Evolutionary conservation across 2,888 invertebrate genomes (phyloP), one percentile per base, ranked within the genome.

Genomic region (Ptychoptera contaminata): DNA sequence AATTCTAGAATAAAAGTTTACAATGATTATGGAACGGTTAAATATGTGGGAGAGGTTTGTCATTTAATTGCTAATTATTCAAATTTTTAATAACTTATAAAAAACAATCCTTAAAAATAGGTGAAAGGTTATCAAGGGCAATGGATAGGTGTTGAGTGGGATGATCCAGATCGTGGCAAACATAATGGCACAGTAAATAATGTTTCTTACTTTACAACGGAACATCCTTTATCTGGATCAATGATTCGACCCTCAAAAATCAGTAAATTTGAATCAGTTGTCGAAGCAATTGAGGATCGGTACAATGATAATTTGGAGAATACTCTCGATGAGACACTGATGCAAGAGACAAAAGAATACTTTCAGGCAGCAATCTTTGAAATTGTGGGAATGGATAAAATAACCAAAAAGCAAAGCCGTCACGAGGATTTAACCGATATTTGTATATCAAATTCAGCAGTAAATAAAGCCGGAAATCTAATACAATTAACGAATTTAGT

Each of bases 141-240:
- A 30, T 96, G 94, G 96, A 70, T 90, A 45, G 97, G 97, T 1
- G 76, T 97, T n/a, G 96, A 97, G 61, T 97, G 96, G 96, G 96
- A 97, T 62, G 80, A 91, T 55, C 72, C 77, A 3, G 65, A 68
- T 8, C 72, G 96, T 55, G 97, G 97, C 2, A 94, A 92, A 62
- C 96, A 97, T 59, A 79, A 91, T 69, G 97, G 97, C 1, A 74
- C 73, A 37, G 75, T 92, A 37, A 78, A 88, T 50, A 87, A 81
- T 40, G 67, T 75, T 40, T 74, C 77, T 51, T 96, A 94, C 63
- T 97, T 94, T 62, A 70, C 74, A 58, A 71, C 84, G 1, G 74
- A 78, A 41, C 70, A 77, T 59, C 76, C 80, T n/a, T 82, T 74
- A 2, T 82, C 91, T 37, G 94, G 91, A 0, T 92, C 93, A 7